A percentile compares a stretch with the other conserved stretches of the same genome.
Conservation (phyloP, 2,113 vertebrate species). For the Taxidea taxus region DNA sequence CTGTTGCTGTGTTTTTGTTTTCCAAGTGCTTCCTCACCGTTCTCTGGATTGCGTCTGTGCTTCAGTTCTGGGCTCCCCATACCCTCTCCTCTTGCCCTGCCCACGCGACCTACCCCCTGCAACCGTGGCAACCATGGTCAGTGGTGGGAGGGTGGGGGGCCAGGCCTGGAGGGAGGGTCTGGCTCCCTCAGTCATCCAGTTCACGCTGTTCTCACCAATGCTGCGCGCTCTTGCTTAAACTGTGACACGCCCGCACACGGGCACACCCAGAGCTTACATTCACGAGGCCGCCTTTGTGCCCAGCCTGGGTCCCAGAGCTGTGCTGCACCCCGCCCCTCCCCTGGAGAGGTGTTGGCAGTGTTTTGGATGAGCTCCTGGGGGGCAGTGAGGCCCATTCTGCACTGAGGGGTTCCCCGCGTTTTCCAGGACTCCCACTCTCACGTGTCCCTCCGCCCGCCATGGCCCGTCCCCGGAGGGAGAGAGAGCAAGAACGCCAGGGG, state of each 20-base stretch:
- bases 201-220: rapidly evolving
- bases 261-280: too few relatives aligned
- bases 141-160: background rate
- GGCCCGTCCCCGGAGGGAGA: background rate
- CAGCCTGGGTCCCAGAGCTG: background rate
- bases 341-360: too few relatives aligned
- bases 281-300: background rate
- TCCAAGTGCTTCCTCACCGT: background rate
- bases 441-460: background rate
- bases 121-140: background rate
- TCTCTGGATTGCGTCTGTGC: background rate
- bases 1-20: background rate
- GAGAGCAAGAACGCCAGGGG: background rate
- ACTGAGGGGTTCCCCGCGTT: background rate
- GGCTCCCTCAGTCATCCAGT: too few relatives aligned
- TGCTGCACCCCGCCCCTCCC: rapidly evolving
- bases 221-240: background rate
- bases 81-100: background rate
- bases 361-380: background rate
- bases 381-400: background rate
- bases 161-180: background rate
- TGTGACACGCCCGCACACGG: rapidly evolving
- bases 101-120: rapidly evolving
- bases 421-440: rapidly evolving
- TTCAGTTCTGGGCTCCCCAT: background rate